Conservation (phyloP, 1,140 invertebrate species). For the Mamestra configurata region DNA sequence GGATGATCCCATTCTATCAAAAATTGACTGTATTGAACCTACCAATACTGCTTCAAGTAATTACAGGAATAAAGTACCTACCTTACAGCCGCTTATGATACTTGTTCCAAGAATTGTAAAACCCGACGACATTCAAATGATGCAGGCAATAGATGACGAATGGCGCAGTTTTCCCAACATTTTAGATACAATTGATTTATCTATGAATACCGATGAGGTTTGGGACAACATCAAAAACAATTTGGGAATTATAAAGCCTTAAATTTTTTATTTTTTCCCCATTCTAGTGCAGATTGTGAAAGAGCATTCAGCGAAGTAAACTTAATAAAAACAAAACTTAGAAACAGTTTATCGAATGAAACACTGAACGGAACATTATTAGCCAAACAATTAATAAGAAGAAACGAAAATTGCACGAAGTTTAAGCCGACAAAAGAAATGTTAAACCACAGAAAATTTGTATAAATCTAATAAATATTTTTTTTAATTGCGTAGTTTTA, state of each 20-base stretch:
- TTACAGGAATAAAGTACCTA: constrained; percentile 25
- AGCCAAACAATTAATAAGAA: constrained; percentile 33
- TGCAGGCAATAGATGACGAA: constrained; percentile 27
- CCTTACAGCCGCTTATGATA: constrained; percentile 12
- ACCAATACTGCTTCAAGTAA: constrained; percentile 15
- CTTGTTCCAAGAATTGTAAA: constrained; percentile 15
- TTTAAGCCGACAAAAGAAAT: constrained; percentile 31
- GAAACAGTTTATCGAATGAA: constrained; percentile 36
- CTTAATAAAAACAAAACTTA: constrained; percentile 34
- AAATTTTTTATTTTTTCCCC: constrained; percentile 27
- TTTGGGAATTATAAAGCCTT: constrained; percentile 25
- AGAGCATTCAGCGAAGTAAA: constrained; percentile 25
- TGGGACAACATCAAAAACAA: constrained; percentile 26
- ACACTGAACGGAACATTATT: constrained; percentile 30
- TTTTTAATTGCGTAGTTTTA: constrained; percentile 22
- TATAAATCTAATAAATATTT: constrained; percentile 18
- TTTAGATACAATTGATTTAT: constrained; percentile 1
- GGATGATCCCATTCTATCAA: constrained; percentile 31
- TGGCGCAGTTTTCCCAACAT: constrained; percentile 23
- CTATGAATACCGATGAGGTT: constrained; percentile 23
- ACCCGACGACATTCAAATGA: constrained; percentile 1
- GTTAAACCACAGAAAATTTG: constrained; percentile 15
- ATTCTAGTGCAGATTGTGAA: constrained; percentile 34
- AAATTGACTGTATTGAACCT: constrained; percentile 20
- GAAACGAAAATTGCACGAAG: constrained; percentile 22